Evolutionary conservation across 2,797 vertebrate species (phyloP), one percentile per base, ranked within the genome.

Genomic region (Ctenopoma multispine): DNA sequence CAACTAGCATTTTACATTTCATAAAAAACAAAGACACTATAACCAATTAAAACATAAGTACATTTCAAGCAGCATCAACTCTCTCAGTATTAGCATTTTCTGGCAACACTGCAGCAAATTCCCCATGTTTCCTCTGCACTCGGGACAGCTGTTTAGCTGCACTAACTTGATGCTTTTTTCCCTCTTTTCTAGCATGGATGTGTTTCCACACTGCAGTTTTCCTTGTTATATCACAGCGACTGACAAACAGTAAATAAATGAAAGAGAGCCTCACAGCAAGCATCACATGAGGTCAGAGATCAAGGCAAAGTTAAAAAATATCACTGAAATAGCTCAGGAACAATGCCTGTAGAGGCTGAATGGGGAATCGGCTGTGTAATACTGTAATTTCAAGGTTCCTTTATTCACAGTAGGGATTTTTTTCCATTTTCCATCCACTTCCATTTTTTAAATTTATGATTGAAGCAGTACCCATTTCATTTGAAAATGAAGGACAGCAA

Each of bases 401-500:
- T 76, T 69, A 72, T 72, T 79, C 57, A 72, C 68, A 63, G 46
- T 15, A n/a, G 58, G 44, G 34, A 54, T 61, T 24, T 50, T 57
- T 61, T 5, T 29, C 34, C 18, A 50, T 50, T 80, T 69, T 75
- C 18, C 34, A 66, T 75, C 29, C n/a, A 38, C 62, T 87, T 79
- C 41, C 20, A 50, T 75, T 67, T 58, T 78, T 75, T 70, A 46
- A 78, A 82, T 78, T 60, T 69, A 74, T 29, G 56, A 81, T 60
- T 62, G 40, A 82, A 77, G 47, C 31, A 75, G 68, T 29, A 64
- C 38, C 53, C 53, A 70, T 80, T 83, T 77, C 24, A 80, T 70
- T 79, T 75, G 38, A 78, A 80, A 85, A 70, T 55, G 50, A 86
- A 84, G 75, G 63, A 76, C 66, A 44, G 63, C 31, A 53, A 77